These are phyloP conservation scores for Acanthosepion pharaonis DNA, from an alignment of 2,888 invertebrate species.

Conservation along the genomic window DNA sequence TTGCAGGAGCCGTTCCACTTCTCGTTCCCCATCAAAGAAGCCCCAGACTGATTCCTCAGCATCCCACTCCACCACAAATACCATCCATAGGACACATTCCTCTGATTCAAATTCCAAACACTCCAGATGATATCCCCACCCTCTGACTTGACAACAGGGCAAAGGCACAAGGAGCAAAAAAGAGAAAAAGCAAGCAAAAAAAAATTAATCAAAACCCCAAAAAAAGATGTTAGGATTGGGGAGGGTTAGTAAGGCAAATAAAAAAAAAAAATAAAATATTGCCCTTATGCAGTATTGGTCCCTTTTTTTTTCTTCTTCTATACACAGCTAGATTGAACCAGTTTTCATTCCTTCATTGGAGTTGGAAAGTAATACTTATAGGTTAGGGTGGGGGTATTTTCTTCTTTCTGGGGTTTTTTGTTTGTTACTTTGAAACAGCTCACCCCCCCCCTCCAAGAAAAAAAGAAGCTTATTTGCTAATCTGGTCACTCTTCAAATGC, in stretches of 20 bases:
- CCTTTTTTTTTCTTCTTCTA: neutral
- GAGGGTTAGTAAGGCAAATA: neutral
- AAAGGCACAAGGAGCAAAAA: neutral
- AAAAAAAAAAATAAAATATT: too few relatives aligned
- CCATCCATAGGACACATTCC: constrained; percentile 37
- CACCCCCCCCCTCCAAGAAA: too few relatives aligned
- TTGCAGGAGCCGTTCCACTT: constrained; percentile 38
- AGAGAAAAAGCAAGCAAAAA: too few relatives aligned
- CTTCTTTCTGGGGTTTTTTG: neutral
- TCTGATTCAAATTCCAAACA: constrained; percentile 40
- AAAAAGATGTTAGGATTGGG: neutral
- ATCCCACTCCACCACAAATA: neutral
- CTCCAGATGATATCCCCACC: neutral
- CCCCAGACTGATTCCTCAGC: neutral
- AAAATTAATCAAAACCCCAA: neutral
- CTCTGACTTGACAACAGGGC: neutral
- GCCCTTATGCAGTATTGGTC: neutral
- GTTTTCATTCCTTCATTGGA: neutral
- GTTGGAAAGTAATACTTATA: neutral
- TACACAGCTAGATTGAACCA: neutral
- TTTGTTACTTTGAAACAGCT: neutral
- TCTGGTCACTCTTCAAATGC: too few relatives aligned
- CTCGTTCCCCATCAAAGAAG: constrained; percentile 25
- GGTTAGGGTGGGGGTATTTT: neutral
- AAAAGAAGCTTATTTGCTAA: too few relatives aligned